Evolutionary conservation across 2,888 invertebrate species (phyloP), one percentile per base, ranked within the genome.

Genomic region (Gastrophysa polygoni): DNA sequence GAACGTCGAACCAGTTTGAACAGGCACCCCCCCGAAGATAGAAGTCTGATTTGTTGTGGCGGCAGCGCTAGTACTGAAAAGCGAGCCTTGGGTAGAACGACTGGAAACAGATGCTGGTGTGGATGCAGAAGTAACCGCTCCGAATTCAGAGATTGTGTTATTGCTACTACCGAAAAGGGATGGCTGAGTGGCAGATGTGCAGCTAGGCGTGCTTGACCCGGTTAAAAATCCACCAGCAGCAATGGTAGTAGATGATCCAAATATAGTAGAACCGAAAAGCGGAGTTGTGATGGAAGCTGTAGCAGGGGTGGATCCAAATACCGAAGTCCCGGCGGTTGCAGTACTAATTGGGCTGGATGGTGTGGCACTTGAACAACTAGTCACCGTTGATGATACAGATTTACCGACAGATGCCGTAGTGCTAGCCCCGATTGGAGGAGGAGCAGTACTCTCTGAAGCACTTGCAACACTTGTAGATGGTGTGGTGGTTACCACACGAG

Each of bases 111-210:
- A 44, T 18, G 56, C 10, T 24, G 52, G 17, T 21, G 58, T 47
- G 28, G 59, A 17, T 28, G 58, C 18, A 16, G 63, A 17, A 18
- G 34, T 34, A 28, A 49, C 17, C 16, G 32, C 38, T 8, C 58
- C 55, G 38, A 63, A 55, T 47, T 49, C 49, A 4, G 58, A 59
- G 8, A 44, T n/a, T 50, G 48, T 17, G 10, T 14, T 28, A 56
- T n/a, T n/a, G n/a, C 47, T 50, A 51, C 28, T 57, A n/a, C 59
- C 62, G 69, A 84, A 85, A 67, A 84, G 75, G 64, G 68, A 82
- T 81, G 24, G 68, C 48, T 7, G 38, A 80, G 67, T 82, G 81
- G 64, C n/a, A 20, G 49, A 7, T 8, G 11, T 32, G 16, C 24
- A 5, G 29, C 6, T 10, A 8, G 29, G 29, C 3, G 55, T 67